These are phyloP conservation scores for Rhopalosiphum padi DNA, from an alignment of 1,140 invertebrate genomes.

Conservation along the genomic window DNA sequence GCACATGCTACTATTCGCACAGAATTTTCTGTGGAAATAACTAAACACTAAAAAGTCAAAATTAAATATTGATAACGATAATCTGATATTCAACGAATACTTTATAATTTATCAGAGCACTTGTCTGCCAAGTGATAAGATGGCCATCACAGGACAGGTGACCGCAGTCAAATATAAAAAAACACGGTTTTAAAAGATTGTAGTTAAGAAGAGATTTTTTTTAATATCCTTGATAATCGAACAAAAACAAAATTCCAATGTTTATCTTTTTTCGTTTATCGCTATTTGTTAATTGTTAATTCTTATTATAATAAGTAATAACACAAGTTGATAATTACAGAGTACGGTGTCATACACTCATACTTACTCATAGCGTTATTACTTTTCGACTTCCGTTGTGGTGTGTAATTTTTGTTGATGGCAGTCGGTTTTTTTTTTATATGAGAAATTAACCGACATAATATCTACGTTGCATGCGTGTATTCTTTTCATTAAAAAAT, in stretches of 20 bases:
- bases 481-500: background rate
- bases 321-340: background rate
- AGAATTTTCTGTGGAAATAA: no score
- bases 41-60: no score
- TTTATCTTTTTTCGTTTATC: constrained; percentile 57
- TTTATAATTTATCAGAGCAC: no score
- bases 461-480: background rate
- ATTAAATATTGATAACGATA: no score
- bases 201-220: background rate
- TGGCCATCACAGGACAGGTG: no score
- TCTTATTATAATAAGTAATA: background rate
- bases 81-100: no score
- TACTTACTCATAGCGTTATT: background rate
- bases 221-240: constrained; percentile 9
- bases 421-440: background rate
- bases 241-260: constrained; percentile 49
- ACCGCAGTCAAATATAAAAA: no score
- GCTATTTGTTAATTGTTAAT: background rate
- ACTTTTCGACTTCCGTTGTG: background rate
- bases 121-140: no score
- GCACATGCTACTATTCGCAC: no score
- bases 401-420: background rate
- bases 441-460: background rate
- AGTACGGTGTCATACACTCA: background rate
- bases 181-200: no score